Base-by-base conservation (phyloP, 2,113 vertebrate species). In the Phocoena phocoena region DNA sequence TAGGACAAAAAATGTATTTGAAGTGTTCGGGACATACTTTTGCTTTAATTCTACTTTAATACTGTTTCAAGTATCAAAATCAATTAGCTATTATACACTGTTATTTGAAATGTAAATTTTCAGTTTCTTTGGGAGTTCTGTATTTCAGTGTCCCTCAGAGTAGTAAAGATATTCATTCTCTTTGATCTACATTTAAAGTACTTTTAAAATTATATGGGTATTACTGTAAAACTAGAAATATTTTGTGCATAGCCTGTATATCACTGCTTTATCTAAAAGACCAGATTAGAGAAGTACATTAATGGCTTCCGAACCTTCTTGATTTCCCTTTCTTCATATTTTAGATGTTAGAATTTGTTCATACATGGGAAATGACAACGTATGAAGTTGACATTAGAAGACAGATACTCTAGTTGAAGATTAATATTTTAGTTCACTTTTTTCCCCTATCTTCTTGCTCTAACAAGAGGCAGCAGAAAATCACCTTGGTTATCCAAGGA, bases 401-500 rank as follows among this genome's bases (percentile, higher is more conserved):
- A 91, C 47, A 93, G 92, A 95, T 84, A 71, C 31, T 94, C 44
- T 82, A 84, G 36, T 85, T 91, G 44, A n/a, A 95, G 94, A 93
- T 95, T 91, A 90, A 95, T 97, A 67, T 25, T 94, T 93, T 93
- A 76, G 15, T 90, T 97, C 55, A 70, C 10, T 77, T 91, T 89
- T 68, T 68, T 28, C 9, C 31, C 41, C 47, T 44, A 31, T 70
- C 88, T 93, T 67, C 47, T 85, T 76, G 44, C 44, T 93, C 41
- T 53, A 85, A 71, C 9, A 91, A 86, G 79, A 95, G 79, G 47
- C 25, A 88, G 36, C 71, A 92, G 70, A 77, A 95, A 95, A 94
- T 92, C 89, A 95, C 67, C 88, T 94, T 95, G 55, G 47, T 82
- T 97, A 67, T 97, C 88, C 63, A 87, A 55, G 60, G 80, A 95